Evolutionary conservation across 2,888 invertebrate species (phyloP).

Genomic region (Eupeodes latifasciatus): DNA sequence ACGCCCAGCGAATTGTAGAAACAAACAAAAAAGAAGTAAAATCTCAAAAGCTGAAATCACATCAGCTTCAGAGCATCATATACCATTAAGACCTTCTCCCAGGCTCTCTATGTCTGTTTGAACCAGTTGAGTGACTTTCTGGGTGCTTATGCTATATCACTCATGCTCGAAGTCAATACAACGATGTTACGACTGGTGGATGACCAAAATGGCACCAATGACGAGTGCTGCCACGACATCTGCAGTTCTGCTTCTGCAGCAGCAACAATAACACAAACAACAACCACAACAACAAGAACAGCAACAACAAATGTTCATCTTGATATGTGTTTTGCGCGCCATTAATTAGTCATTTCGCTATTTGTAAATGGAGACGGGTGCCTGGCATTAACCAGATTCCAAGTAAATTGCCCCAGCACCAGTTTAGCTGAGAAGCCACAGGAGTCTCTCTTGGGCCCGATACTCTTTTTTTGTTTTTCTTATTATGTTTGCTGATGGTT

Average conservation of each 20-base stretch:
- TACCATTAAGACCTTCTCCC: slow-evolving; percentile 18
- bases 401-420: slow-evolving; percentile 77
- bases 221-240: slow-evolving; percentile 69
- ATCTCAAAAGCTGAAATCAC: slow-evolving; percentile 14
- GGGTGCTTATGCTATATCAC: slow-evolving; percentile 73
- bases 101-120: slow-evolving; percentile 47
- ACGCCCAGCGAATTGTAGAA: not conserved
- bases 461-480: slow-evolving; percentile 22
- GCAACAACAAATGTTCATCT: slow-evolving; percentile 77
- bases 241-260: slow-evolving; percentile 29
- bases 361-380: slow-evolving; percentile 79
- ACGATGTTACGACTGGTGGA: slow-evolving; percentile 56
- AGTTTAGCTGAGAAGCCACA: slow-evolving; percentile 63
- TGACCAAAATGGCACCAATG: slow-evolving; percentile 75
- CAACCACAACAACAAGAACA: slow-evolving; percentile 59
- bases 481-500: not conserved
- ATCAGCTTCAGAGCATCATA: not conserved
- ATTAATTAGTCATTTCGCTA: slow-evolving; percentile 79
- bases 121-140: slow-evolving; percentile 76
- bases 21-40: not conserved
- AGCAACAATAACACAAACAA: slow-evolving; percentile 27
- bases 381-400: slow-evolving; percentile 79
- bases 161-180: slow-evolving; percentile 73
- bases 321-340: slow-evolving; percentile 79
- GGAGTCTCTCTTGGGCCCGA: slow-evolving; percentile 69